A percentile compares a stretch with the other conserved stretches of the same genome.
phyloP scores from a whole-genome alignment of 2,797 vertebrate genomes.

The Cirrhinus molitorella region DNA sequence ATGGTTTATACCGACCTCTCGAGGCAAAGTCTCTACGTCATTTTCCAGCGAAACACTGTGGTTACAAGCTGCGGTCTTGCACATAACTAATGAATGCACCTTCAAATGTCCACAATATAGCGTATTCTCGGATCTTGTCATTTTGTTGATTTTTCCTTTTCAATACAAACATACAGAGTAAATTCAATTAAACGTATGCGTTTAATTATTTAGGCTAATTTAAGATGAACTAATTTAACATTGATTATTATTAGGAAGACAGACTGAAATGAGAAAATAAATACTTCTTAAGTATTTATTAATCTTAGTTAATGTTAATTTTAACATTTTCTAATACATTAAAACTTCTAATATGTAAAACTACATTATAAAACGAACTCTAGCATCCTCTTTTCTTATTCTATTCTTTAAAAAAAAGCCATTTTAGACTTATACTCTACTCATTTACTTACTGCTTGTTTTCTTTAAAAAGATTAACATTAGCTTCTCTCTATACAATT shows the following conservation, averaged over 20 bases:
- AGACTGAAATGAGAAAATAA: background rate
- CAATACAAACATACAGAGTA: background rate
- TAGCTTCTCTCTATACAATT: too few relatives aligned
- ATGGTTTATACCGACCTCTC: too few relatives aligned
- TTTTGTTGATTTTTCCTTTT: background rate
- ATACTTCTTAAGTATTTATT: background rate
- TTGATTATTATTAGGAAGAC: background rate
- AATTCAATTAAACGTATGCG: background rate
- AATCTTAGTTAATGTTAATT: background rate
- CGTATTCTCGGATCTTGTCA: background rate
- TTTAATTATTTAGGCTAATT: background rate
- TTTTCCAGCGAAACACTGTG: background rate
- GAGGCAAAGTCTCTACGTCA: background rate
- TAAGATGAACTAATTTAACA: background rate
- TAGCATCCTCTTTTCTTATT: too few relatives aligned
- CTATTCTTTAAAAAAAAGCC: too few relatives aligned
- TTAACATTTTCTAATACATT: background rate
- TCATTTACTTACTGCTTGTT: too few relatives aligned
- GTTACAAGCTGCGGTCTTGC: background rate
- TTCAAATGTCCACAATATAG: background rate
- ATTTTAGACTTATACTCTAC: too few relatives aligned
- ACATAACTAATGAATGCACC: background rate
- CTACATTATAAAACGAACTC: too few relatives aligned
- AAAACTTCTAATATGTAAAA: too few relatives aligned
- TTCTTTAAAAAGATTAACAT: too few relatives aligned